Evolutionary conservation across 1,140 invertebrate genomes (phyloP).

Genomic region (Stegodyphus mimosarum): DNA sequence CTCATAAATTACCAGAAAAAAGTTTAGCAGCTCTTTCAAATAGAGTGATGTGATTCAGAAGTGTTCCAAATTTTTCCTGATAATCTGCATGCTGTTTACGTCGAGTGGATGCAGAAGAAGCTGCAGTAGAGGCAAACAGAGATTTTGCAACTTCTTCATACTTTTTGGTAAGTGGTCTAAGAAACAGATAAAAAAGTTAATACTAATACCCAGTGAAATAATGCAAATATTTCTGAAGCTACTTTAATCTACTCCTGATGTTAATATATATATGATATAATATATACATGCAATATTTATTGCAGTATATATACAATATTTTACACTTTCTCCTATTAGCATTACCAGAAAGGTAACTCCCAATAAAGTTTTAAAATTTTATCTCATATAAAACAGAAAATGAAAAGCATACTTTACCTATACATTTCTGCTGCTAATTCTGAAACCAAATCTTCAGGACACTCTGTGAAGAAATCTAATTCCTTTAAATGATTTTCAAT

Average conservation of each 20-base stretch:
- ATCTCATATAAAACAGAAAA: too few species aligned
- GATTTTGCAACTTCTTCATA: slow-evolving; percentile 74
- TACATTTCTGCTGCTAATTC: slow-evolving; percentile 27
- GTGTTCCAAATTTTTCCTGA: slow-evolving; percentile 83
- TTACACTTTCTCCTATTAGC: too few species aligned
- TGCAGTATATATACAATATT: too few species aligned
- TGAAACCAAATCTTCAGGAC: slow-evolving; percentile 68
- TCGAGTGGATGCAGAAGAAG: slow-evolving; percentile 73
- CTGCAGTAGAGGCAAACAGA: slow-evolving; percentile 76
- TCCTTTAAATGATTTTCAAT: slow-evolving; percentile 76
- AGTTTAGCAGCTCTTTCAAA: slow-evolving; percentile 88
- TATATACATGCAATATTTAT: too few species aligned
- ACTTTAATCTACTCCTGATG: too few species aligned
- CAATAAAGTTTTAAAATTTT: too few species aligned
- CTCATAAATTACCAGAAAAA: slow-evolving; percentile 72
- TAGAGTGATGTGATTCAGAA: slow-evolving; percentile 80
- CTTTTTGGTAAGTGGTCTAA: slow-evolving; percentile 65
- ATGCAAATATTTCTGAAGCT: too few species aligned
- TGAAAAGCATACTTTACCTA: too few species aligned
- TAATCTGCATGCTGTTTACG: slow-evolving; percentile 81
- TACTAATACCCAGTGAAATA: too few species aligned
- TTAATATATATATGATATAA: too few species aligned
- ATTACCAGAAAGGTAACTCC: too few species aligned
- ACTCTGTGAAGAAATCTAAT: slow-evolving; percentile 71
- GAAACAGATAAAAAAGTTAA: slow-evolving; percentile 6